These are phyloP conservation scores for Darevskia mixta DNA, from an alignment of 2,797 vertebrate genomes.

Conservation along the genomic window DNA sequence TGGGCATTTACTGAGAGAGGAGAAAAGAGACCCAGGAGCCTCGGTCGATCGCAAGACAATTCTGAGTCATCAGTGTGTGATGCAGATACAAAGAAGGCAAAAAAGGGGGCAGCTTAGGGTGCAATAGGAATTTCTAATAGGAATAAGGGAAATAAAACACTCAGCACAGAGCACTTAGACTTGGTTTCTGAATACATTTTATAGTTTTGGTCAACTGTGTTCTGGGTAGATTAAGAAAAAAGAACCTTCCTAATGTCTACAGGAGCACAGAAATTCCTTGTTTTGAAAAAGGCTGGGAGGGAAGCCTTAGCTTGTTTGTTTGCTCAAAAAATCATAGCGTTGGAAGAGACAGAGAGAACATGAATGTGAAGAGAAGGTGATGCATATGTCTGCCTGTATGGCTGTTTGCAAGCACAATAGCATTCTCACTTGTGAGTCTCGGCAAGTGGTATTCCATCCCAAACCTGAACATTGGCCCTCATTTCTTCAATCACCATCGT, in stretches of 20 bases:
- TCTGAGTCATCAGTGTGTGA: conserved; percentile 23
- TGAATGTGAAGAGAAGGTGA: background rate
- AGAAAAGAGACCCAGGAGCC: background rate
- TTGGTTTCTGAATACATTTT: background rate
- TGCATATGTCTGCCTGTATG: background rate
- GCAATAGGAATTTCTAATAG: conserved; percentile 10
- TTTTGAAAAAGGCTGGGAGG: too few species aligned
- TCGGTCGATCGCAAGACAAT: background rate
- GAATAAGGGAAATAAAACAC: background rate
- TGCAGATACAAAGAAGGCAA: background rate
- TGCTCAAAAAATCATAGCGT: too few species aligned
- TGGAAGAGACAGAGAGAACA: background rate
- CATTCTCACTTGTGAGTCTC: background rate
- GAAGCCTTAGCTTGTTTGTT: background rate
- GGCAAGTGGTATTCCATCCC: too few species aligned
- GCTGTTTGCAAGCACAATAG: too few species aligned
- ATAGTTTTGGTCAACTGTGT: background rate
- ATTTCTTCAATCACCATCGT: too few species aligned
- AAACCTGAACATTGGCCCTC: too few species aligned
- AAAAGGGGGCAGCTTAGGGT: background rate
- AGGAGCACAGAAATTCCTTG: background rate
- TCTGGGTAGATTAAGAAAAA: background rate
- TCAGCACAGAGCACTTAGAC: background rate
- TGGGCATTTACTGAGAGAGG: background rate
- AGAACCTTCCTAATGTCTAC: background rate